phyloP scores from a whole-genome alignment of 2,888 invertebrate genomes.

The Mylabris sibirica region DNA sequence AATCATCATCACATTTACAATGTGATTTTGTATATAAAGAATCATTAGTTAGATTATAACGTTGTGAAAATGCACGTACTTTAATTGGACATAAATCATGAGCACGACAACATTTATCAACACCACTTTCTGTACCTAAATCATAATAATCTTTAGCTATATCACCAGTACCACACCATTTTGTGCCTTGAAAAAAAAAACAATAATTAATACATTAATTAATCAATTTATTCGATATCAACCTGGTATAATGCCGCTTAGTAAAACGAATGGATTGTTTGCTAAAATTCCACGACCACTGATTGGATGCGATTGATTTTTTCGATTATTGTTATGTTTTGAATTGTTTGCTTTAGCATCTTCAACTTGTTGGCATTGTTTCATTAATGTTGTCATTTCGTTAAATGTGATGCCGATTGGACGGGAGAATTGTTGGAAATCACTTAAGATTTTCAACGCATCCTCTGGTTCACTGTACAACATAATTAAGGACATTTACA shows the following conservation, averaged over 20 bases:
- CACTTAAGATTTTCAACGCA: conserved; percentile 69
- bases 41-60: conserved; percentile 85
- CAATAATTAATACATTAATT: background rate
- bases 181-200: conserved; percentile 75
- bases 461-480: conserved; percentile 74
- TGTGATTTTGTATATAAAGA: conserved; percentile 89
- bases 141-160: conserved; percentile 85
- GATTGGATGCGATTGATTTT: conserved; percentile 32
- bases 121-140: conserved; percentile 74
- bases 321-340: conserved; percentile 35
- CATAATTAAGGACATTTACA: background rate
- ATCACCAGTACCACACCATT: conserved; percentile 93
- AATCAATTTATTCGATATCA: background rate
- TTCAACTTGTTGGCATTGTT: conserved; percentile 78
- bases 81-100: conserved; percentile 93
- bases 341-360: conserved; percentile 49
- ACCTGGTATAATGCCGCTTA: conserved; percentile 87
- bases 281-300: conserved; percentile 62
- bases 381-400: conserved; percentile 82
- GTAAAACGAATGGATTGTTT: conserved; percentile 73
- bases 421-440: conserved; percentile 68
- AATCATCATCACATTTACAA: conserved; percentile 84
- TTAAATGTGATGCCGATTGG: conserved; percentile 73
- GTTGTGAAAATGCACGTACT: conserved; percentile 70
- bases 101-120: conserved; percentile 87